Conservation (phyloP, 2,797 vertebrate species). For the Lepus oiostolus region DNA sequence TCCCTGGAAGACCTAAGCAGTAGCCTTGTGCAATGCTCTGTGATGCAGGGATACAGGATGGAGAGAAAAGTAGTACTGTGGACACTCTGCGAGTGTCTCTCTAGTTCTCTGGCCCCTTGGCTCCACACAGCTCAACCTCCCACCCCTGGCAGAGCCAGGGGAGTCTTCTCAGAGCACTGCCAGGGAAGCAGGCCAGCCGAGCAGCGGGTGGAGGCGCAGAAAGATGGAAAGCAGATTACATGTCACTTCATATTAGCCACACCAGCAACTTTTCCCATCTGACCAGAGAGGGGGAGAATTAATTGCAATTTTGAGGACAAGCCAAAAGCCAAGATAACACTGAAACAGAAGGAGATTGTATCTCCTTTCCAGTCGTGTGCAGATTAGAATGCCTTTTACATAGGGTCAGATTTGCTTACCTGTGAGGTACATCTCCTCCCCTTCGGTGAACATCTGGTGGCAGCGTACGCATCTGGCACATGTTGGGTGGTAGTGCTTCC, state of each 20-base stretch:
- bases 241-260: constrained; percentile 81
- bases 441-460: constrained; percentile 98
- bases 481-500: constrained; percentile 98
- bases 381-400: not conserved
- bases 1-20: not conserved
- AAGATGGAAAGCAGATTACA: constrained; percentile 74
- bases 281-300: constrained; percentile 53
- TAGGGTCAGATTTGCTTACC: constrained; percentile 88
- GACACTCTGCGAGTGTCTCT: not conserved
- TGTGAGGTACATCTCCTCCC: constrained; percentile 99
- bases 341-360: not conserved
- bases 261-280: constrained; percentile 30
- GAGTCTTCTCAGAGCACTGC: constrained; percentile 42
- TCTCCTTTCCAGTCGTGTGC: not conserved
- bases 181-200: constrained; percentile 72
- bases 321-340: constrained; percentile 23
- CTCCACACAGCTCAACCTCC: not conserved
- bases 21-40: not conserved
- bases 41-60: not conserved
- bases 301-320: constrained; percentile 58
- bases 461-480: constrained; percentile 98
- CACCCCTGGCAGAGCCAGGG: not conserved
- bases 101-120: not conserved
- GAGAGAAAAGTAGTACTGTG: not conserved
- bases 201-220: constrained; percentile 38